Conservation (phyloP, 2,888 invertebrate species). For the Scrobipalpa atriplicella region DNA sequence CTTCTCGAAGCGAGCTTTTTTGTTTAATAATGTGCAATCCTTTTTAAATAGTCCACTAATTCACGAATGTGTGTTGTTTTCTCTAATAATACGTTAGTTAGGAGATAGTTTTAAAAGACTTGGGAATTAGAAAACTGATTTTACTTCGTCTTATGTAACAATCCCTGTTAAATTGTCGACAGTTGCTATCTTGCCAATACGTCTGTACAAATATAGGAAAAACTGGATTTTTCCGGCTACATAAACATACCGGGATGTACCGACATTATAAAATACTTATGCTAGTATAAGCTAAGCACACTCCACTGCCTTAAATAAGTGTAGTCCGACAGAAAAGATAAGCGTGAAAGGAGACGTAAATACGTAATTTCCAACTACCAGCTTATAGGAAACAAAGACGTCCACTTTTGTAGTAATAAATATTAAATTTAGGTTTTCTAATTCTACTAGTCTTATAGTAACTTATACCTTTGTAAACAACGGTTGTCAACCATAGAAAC, state of each 20-base stretch:
- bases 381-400: too few species aligned
- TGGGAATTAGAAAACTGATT: constrained; percentile 14
- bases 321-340: too few species aligned
- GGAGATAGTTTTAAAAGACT: constrained; percentile 15
- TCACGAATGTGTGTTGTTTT: constrained; percentile 34
- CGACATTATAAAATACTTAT: too few species aligned
- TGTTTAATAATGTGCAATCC: constrained; percentile 34
- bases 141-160: neutral
- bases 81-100: constrained; percentile 32
- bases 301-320: too few species aligned
- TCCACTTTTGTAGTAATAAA: neutral
- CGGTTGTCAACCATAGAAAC: constrained; percentile 11
- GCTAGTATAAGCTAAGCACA: too few species aligned
- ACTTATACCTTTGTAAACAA: neutral
- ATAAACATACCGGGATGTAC: too few species aligned
- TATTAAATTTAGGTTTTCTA: neutral
- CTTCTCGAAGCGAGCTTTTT: neutral
- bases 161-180: neutral
- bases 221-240: too few species aligned
- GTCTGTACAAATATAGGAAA: neutral
- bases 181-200: neutral
- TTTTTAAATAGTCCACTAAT: constrained; percentile 30
- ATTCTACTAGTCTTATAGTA: neutral
- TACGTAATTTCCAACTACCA: too few species aligned
- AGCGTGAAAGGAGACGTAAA: too few species aligned